Evolutionary conservation across 2,888 invertebrate genomes (phyloP).

Genomic region (Nysson spinosus): DNA sequence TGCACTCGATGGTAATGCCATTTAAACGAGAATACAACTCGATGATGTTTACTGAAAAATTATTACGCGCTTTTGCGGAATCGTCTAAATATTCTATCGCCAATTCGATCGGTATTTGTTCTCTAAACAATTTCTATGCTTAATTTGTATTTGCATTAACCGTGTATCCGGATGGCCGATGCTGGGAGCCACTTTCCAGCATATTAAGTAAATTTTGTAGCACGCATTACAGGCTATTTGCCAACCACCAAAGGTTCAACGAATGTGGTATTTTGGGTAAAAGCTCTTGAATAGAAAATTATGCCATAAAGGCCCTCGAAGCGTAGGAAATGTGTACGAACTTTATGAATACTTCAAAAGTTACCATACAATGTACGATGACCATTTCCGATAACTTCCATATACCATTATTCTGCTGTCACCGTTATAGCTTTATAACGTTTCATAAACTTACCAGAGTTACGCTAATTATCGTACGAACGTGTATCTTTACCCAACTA

Average conservation of each 20-base stretch:
- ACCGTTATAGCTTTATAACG: no score
- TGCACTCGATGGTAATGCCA: no score
- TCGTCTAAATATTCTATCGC: no score
- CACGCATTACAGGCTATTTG: conserved; percentile 38
- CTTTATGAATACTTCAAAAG: conserved; percentile 34
- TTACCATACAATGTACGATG: conserved; percentile 4
- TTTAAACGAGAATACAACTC: background rate
- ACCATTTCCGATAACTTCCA: conserved; percentile 14
- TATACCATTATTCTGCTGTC: no score
- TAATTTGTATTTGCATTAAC: background rate
- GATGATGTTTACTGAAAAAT: background rate
- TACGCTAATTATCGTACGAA: no score
- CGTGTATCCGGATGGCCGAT: background rate
- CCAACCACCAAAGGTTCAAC: conserved; percentile 32
- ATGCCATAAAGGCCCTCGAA: conserved; percentile 9
- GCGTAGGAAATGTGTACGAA: background rate
- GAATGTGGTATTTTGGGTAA: conserved; percentile 29
- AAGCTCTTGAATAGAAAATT: conserved; percentile 33
- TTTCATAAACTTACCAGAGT: no score
- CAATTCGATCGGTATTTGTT: background rate
- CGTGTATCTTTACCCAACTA: no score
- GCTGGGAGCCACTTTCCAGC: background rate
- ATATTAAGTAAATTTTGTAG: conserved; percentile 32
- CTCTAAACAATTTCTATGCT: background rate
- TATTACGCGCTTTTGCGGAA: background rate